Conservation (phyloP, 2,888 invertebrate species). For the Lasioglossum lativentre region DNA sequence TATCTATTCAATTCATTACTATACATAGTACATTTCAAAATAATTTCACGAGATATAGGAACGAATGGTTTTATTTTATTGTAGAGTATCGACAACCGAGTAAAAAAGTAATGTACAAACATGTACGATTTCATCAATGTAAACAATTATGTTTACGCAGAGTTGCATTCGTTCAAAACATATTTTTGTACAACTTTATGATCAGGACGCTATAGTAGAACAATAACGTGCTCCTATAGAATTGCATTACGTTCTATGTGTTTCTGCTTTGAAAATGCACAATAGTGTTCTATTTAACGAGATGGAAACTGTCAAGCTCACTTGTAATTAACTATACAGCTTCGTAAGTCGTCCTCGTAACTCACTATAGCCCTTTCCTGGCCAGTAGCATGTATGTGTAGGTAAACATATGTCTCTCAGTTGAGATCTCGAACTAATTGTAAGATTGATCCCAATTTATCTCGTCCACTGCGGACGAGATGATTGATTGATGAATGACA, state of each 20-base stretch:
- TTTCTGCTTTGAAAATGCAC: constrained; percentile 2
- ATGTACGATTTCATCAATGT: no score
- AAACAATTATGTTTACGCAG: neutral
- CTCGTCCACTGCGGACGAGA: neutral
- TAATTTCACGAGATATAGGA: neutral
- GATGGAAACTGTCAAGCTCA: neutral
- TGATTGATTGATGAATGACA: neutral
- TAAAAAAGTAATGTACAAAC: neutral
- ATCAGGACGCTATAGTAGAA: neutral
- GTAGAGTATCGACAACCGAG: neutral
- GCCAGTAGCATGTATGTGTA: neutral
- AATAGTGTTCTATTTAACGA: neutral
- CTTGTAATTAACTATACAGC: constrained; percentile 2
- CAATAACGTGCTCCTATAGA: neutral
- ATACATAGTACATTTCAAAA: neutral
- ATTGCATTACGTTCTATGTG: neutral
- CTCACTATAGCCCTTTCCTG: neutral
- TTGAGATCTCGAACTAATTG: constrained; percentile 4
- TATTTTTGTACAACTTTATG: neutral
- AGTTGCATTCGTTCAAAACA: neutral
- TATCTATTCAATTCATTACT: neutral
- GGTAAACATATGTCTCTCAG: neutral
- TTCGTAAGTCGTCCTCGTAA: neutral
- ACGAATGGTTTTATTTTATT: neutral
- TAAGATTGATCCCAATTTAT: constrained; percentile 10